Evolutionary conservation across 1,140 invertebrate species (phyloP), one percentile per base, ranked within the genome.

Genomic region (Chrysopa pallens): DNA sequence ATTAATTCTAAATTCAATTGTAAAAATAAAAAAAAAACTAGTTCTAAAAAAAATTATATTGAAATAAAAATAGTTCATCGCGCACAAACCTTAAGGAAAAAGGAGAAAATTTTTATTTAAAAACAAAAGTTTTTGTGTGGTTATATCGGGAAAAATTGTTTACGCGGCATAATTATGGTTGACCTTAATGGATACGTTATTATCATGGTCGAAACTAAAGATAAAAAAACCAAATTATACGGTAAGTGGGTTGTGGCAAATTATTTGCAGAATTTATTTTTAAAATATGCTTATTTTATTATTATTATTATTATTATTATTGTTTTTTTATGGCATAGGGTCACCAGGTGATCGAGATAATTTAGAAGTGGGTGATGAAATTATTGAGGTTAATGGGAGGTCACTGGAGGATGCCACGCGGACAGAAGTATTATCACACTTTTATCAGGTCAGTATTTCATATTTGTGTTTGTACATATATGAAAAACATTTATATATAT

Each of bases 101-200:
- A 23, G 17, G 17, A 23, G n/a, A 23, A 23, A 23, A 23, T 23
- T 23, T 23, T 23, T 2, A 5, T 23, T 23, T 23, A 23, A 23
- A 23, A 23, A 23, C 2, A 23, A 23, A 23, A 23, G 17, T 23
- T 23, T 23, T 23, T 23, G 17, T 23, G 17, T 23, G 17, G 17
- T 23, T 23, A 23, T 23, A 23, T 23, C 17, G 17, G 17, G 17
- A 23, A 23, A 23, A 23, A 23, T 23, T 23, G 2, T 23, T 23
- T 23, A 3, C 17, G 17, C 17, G 17, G 17, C 17, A 23, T 23
- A 58, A 68, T 61, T 57, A 80, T 85, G 69, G 87, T 94, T 55
- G 90, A 95, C 70, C 72, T 95, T 59, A 84, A 87, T 52, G 89
- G 90, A 53, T 95, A 95, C 68, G 88, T 94, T 58, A 94, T 95